A percentile compares a stretch with the other conserved stretches of the same genome.
Evolutionary conservation across 2,113 vertebrate species (phyloP).

Genomic region (Aegotheles bennettii): DNA sequence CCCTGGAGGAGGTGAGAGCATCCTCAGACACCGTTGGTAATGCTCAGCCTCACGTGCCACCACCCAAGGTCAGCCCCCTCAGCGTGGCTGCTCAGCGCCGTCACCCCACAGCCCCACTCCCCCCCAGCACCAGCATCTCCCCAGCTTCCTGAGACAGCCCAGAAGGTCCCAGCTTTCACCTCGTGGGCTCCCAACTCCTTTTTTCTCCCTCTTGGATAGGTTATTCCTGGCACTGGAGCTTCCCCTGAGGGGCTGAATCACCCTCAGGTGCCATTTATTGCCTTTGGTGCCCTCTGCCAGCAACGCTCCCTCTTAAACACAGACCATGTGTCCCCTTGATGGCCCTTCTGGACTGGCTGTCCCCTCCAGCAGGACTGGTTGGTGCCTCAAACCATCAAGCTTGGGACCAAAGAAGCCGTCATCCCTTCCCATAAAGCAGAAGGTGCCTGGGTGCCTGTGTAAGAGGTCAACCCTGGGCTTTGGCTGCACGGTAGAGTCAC

Average conservation of each 20-base stretch:
- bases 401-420: background rate
- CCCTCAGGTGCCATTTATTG: background rate
- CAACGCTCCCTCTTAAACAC: background rate
- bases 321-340: background rate
- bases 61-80: too few species aligned
- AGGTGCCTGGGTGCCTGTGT: fast-evolving
- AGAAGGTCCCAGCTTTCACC: background rate
- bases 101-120: background rate
- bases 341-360: background rate
- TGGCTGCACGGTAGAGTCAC: background rate
- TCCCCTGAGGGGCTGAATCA: background rate
- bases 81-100: too few species aligned
- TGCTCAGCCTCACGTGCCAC: fast-evolving
- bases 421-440: background rate
- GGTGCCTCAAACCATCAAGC: background rate
- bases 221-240: background rate
- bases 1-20: background rate
- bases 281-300: background rate
- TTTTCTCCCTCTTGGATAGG: background rate
- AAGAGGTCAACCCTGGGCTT: background rate
- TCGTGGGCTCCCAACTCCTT: background rate
- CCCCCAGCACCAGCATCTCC: fast-evolving
- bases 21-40: fast-evolving
- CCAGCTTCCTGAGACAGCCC: background rate
- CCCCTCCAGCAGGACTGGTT: background rate